phyloP scores from a whole-genome alignment of 2,113 vertebrate species.

The Hippopotamus amphibius region DNA sequence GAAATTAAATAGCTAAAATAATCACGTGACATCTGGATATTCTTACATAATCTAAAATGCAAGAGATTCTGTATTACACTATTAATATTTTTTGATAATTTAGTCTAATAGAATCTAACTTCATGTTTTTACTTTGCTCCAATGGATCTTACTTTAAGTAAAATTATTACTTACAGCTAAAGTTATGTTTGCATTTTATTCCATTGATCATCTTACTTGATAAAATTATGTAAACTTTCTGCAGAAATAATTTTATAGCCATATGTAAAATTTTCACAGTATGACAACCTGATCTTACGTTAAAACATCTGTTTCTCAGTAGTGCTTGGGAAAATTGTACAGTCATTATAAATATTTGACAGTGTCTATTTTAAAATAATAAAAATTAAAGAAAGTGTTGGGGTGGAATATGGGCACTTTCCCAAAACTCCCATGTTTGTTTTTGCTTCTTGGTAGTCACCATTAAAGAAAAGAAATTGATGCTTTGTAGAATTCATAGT shows the following conservation, averaged over 20 bases:
- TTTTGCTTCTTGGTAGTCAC: constrained; percentile 35
- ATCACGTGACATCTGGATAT: neutral
- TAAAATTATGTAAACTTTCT: neutral
- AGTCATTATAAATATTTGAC: neutral
- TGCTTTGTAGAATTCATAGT: constrained; percentile 3
- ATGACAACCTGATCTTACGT: neutral
- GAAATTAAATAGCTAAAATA: neutral
- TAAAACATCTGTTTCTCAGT: neutral
- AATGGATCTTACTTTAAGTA: neutral
- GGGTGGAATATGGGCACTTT: neutral
- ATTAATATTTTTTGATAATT: neutral
- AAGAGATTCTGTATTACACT: neutral
- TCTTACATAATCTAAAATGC: neutral
- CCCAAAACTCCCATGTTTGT: neutral
- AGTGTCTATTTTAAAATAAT: constrained; percentile 39
- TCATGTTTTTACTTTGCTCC: neutral
- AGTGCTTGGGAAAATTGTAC: neutral
- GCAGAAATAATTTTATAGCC: neutral
- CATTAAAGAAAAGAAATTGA: neutral
- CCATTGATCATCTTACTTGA: neutral
- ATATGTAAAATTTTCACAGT: neutral
- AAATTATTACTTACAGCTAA: constrained; percentile 8
- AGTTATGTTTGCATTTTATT: neutral
- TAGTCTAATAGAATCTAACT: neutral
- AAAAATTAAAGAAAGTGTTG: neutral